Percentiles rank a stretch among this genome's conserved stretches.
Conservation (phyloP, 1,140 invertebrate species). For the Pogonomyrmex californicus region DNA sequence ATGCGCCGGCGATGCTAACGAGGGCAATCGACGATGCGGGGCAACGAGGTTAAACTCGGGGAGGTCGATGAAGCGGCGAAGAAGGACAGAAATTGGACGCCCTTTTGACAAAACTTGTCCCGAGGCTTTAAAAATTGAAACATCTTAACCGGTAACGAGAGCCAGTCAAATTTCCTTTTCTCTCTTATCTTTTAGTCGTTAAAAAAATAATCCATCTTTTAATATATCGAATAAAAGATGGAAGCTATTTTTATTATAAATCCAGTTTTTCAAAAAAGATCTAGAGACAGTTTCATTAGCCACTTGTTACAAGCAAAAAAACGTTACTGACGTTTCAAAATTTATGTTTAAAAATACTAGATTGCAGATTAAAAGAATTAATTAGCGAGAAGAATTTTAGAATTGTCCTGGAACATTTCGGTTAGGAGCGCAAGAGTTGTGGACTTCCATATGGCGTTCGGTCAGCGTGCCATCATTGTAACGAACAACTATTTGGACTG, state of each 20-base stretch:
- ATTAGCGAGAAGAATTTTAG: not conserved
- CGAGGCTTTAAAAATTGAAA: not conserved
- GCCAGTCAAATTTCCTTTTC: too few relatives aligned
- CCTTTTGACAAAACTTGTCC: constrained; percentile 16
- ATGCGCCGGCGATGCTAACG: constrained; percentile 50
- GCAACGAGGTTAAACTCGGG: constrained; percentile 12
- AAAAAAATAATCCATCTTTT: not conserved
- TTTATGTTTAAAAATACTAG: not conserved
- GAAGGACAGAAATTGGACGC: constrained; percentile 16
- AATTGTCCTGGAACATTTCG: constrained; percentile 26
- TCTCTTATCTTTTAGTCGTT: not conserved
- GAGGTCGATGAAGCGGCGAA: constrained; percentile 26
- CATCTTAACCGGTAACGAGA: not conserved
- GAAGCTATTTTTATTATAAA: not conserved
- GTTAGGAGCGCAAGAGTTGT: constrained; percentile 21
- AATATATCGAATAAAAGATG: not conserved
- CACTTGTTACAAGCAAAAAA: not conserved
- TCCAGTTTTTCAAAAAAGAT: not conserved
- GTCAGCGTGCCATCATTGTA: constrained; percentile 48
- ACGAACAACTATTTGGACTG: constrained; percentile 60
- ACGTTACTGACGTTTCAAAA: not conserved
- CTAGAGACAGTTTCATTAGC: not conserved
- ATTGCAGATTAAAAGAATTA: not conserved
- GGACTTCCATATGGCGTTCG: constrained; percentile 47
- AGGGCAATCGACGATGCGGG: constrained; percentile 33